A percentile compares a stretch with the other conserved stretches of the same genome.
Evolutionary conservation across 2,888 invertebrate genomes (phyloP).

Genomic region (Bimastos eiseni): DNA sequence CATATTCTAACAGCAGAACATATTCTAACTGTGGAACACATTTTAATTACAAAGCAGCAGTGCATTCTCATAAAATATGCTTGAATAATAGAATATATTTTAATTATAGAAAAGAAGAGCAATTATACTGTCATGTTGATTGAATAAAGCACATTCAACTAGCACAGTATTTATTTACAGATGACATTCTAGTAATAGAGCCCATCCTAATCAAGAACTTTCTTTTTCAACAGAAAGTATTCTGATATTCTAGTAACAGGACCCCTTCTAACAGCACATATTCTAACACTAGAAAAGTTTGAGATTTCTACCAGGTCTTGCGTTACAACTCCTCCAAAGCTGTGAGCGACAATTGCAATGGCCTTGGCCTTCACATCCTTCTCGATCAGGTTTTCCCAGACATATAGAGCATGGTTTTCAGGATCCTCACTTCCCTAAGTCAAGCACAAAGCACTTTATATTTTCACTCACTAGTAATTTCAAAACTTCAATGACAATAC

Average conservation of each 20-base stretch:
- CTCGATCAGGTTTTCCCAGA: constrained; percentile 73
- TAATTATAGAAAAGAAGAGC: neutral
- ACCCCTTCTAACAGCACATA: neutral
- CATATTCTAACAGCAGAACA: neutral
- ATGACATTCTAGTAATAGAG: constrained; percentile 8
- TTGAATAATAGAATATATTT: neutral
- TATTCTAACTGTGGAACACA: neutral
- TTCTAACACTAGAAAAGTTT: neutral
- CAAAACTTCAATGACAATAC: neutral
- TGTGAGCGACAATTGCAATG: constrained; percentile 78
- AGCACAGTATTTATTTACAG: neutral
- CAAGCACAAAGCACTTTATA: neutral
- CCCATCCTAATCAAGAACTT: neutral
- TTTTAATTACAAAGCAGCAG: neutral
- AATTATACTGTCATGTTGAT: too few relatives aligned
- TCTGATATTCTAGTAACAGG: neutral
- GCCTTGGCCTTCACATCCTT: constrained; percentile 67
- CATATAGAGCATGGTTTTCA: constrained; percentile 70
- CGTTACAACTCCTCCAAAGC: constrained; percentile 76
- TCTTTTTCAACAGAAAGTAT: neutral
- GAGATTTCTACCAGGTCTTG: constrained; percentile 66
- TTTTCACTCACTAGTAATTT: neutral
- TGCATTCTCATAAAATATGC: neutral
- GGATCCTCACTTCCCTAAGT: constrained; percentile 68
- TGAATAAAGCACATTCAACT: neutral